Base-by-base conservation (phyloP, 2,888 invertebrate species). In the Lobophora halterata region DNA sequence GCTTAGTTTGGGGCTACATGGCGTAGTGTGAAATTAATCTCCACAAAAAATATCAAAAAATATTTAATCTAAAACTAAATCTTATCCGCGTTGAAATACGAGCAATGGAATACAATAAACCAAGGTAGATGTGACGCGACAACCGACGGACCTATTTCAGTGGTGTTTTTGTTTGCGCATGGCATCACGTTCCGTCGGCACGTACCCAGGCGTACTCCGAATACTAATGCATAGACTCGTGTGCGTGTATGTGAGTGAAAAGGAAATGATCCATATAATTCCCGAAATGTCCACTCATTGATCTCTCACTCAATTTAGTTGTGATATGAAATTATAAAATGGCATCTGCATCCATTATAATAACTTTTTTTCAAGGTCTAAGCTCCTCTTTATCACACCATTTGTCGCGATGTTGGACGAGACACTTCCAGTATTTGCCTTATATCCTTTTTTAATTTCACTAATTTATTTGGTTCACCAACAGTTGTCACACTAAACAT, bases 91-190 rank as follows among this genome's bases (percentile, higher is more conserved):
- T 17, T 31, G 17, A 23, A 29, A 43, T 18, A 19, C 29, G 27
- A 29, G 20, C 17, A 34, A 24, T 33, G 6, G 49, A 55, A 59
- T 66, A 67, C 60, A 65, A 69, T 65, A 63, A 50, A 53, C n/a
- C n/a, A n/a, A 49, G 51, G 4, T 38, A 51, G 56, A 63, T 55
- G 54, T 65, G 61, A 61, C 46, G 55, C 53, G 41, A 39, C 52
- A 48, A 38, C 55, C n/a, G 55, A 49, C 46, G 54, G 57, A 65
- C 63, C 69, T 71, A 71, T 76, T 72, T 71, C 71, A 61, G 70
- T 52, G 48, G 59, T 78, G 79, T 79, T 79, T 79, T 79, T 78
- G 71, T 57, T 61, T 56, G 61, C 61, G 61, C 73, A 66, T 70
- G 65, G 67, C 71, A 55, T 71, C 79, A 76, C 79, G 75, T 65